phyloP scores from a whole-genome alignment of 2,113 vertebrate genomes.

The Bungarus multicinctus region DNA sequence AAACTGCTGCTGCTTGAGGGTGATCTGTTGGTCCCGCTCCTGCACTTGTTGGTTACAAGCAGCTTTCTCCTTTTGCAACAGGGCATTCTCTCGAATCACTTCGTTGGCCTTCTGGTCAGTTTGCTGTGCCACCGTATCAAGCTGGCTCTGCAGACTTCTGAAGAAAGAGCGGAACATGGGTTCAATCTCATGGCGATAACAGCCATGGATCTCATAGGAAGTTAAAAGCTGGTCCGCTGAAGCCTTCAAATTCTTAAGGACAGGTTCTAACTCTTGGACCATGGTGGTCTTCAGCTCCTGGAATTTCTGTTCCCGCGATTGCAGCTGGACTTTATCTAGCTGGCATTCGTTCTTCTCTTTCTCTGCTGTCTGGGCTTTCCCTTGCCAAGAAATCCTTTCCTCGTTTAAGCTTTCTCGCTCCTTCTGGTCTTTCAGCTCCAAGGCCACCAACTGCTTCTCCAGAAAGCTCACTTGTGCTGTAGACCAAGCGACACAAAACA shows the following conservation, averaged over 20 bases:
- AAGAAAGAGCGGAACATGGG: accelerated
- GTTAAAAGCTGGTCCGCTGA: accelerated
- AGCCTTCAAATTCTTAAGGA: background rate
- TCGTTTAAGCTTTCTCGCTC: accelerated
- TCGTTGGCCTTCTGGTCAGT: background rate
- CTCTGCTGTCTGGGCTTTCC: background rate
- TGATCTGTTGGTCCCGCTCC: background rate
- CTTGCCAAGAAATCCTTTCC: background rate
- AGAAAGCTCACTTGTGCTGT: background rate
- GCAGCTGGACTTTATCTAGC: background rate
- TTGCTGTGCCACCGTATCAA: background rate
- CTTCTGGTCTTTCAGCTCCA: background rate
- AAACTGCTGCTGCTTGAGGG: background rate
- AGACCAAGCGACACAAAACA: background rate
- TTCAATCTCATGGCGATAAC: background rate
- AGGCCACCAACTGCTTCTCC: background rate
- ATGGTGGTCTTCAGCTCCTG: background rate
- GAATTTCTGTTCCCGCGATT: background rate
- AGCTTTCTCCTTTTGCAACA: background rate
- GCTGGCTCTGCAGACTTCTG: accelerated
- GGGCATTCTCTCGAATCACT: background rate
- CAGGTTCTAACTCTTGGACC: background rate
- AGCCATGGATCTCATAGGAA: accelerated
- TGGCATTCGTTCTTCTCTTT: background rate
- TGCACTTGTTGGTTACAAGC: background rate